Conservation (phyloP, 2,113 vertebrate species). For the Nicator chloris region DNA sequence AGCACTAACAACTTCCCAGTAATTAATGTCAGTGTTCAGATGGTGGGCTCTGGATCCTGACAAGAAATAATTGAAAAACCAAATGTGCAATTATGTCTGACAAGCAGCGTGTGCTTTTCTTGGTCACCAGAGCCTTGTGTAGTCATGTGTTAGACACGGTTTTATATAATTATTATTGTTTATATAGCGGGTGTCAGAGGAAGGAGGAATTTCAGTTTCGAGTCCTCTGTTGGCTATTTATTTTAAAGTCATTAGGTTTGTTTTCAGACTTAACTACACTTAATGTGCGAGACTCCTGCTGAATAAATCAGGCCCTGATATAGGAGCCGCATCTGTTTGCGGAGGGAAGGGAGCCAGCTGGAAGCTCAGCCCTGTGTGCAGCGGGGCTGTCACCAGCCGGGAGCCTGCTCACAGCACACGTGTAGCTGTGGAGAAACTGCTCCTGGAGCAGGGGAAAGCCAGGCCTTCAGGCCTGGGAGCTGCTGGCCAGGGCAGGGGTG, state of each 20-base stretch:
- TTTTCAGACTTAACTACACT: conserved; percentile 65
- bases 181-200: conserved; percentile 48
- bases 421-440: background rate
- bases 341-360: conserved; percentile 42
- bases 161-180: conserved; percentile 51
- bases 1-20: background rate
- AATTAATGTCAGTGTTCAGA: conserved; percentile 41
- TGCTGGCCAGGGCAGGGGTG: background rate
- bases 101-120: conserved; percentile 54
- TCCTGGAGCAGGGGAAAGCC: background rate
- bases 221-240: conserved; percentile 58
- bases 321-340: conserved; percentile 53
- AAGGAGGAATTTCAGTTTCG: conserved; percentile 37
- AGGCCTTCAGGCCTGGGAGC: background rate
- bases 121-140: conserved; percentile 52
- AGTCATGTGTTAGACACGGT: conserved; percentile 46
- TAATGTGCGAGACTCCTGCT: conserved; percentile 55
- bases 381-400: conserved; percentile 2
- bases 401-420: background rate
- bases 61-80: conserved; percentile 53
- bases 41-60: conserved; percentile 47
- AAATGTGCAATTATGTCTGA: conserved; percentile 60
- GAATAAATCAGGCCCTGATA: conserved; percentile 55
- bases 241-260: conserved; percentile 66
- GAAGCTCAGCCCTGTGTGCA: conserved; percentile 16